Conservation (phyloP, 2,113 vertebrate species). For the Prolemur simus region DNA sequence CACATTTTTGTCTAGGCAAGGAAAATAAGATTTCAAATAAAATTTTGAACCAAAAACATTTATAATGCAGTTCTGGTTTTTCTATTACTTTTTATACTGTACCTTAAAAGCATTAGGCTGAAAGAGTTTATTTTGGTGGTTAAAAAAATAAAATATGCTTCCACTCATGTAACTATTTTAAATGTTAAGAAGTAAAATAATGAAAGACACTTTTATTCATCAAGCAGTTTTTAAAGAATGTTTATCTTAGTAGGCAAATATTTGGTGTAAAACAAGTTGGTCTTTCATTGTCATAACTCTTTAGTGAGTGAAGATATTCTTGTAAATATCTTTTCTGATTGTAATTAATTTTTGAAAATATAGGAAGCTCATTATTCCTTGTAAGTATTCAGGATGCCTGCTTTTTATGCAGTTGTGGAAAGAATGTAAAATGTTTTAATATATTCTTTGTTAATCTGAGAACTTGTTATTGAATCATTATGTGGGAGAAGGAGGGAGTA, state of each 20-base stretch:
- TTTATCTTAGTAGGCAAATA: constrained; percentile 77
- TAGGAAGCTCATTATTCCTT: constrained; percentile 74
- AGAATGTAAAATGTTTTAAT: constrained; percentile 85
- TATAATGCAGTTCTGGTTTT: constrained; percentile 84
- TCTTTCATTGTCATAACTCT: constrained; percentile 75
- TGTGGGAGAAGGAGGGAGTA: constrained; percentile 19
- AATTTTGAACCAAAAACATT: constrained; percentile 85
- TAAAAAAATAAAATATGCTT: constrained; percentile 80
- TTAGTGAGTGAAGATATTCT: constrained; percentile 72
- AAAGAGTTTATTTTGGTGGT: constrained; percentile 87
- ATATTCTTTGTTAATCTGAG: constrained; percentile 80
- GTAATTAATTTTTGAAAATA: constrained; percentile 77
- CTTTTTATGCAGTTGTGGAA: constrained; percentile 74
- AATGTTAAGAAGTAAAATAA: constrained; percentile 83
- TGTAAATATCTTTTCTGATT: constrained; percentile 72
- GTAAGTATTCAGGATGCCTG: constrained; percentile 74
- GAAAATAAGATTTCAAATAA: constrained; percentile 80
- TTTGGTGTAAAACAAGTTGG: constrained; percentile 71
- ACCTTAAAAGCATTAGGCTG: constrained; percentile 80
- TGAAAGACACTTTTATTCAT: constrained; percentile 80
- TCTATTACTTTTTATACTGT: constrained; percentile 86
- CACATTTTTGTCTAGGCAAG: constrained; percentile 77
- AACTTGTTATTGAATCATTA: constrained; percentile 73
- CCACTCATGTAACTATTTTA: constrained; percentile 84
- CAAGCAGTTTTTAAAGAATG: constrained; percentile 80